phyloP scores from a whole-genome alignment of 2,888 invertebrate genomes.

The Agrilus biguttatus region DNA sequence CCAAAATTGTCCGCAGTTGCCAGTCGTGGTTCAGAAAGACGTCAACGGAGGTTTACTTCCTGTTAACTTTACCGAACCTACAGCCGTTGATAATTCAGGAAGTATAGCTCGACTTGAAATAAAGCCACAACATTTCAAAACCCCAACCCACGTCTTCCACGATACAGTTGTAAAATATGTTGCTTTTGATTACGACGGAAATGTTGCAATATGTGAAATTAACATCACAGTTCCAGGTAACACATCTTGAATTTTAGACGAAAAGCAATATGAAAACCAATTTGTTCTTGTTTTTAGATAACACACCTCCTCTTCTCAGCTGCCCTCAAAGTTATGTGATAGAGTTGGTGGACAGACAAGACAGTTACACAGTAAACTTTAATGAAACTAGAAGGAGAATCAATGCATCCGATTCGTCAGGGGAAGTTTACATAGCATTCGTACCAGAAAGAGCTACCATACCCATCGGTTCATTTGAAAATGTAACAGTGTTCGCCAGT shows the following conservation, averaged over 20 bases:
- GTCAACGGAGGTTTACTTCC: constrained; percentile 78
- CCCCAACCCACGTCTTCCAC: constrained; percentile 75
- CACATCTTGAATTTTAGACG: not conserved
- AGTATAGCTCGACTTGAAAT: constrained; percentile 86
- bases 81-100: constrained; percentile 90
- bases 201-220: constrained; percentile 93
- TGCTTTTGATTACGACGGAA: constrained; percentile 94
- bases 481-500: constrained; percentile 78
- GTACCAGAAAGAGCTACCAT: constrained; percentile 74
- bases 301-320: constrained; percentile 77
- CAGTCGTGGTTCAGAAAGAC: constrained; percentile 78
- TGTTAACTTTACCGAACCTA: constrained; percentile 86
- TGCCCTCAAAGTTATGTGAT: constrained; percentile 92
- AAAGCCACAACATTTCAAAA: constrained; percentile 80
- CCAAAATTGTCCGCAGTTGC: constrained; percentile 90
- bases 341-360: constrained; percentile 78
- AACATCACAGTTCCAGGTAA: constrained; percentile 78
- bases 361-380: constrained; percentile 81
- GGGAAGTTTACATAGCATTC: constrained; percentile 71
- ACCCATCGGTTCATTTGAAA: constrained; percentile 75
- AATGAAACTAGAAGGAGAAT: constrained; percentile 76
- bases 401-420: constrained; percentile 77
- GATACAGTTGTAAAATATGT: constrained; percentile 90
- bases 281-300: constrained; percentile 38
- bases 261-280: not conserved